These are phyloP conservation scores for Picus viridis DNA, from an alignment of 2,797 vertebrate species.

Conservation along the genomic window DNA sequence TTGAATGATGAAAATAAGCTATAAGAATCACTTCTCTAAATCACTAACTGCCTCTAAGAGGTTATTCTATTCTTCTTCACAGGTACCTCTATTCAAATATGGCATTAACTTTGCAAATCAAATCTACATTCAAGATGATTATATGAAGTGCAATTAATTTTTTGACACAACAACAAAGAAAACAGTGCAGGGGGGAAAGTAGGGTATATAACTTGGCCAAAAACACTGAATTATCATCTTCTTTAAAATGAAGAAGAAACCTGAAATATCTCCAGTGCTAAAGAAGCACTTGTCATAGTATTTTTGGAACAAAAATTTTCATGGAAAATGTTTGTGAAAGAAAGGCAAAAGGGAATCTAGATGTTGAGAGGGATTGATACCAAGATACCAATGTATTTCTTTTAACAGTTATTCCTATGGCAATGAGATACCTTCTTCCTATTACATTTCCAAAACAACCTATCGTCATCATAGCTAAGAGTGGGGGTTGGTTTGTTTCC, in stretches of 20 bases:
- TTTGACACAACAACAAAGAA: conserved; percentile 18
- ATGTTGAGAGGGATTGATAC: not conserved
- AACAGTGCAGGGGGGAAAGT: not conserved
- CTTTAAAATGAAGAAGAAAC: not conserved
- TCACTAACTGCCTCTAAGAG: not conserved
- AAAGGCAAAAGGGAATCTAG: not conserved
- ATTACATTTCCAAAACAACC: not conserved
- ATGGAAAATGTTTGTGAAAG: not conserved
- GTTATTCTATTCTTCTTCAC: not conserved
- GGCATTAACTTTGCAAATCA: not conserved
- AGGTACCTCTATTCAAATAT: not conserved
- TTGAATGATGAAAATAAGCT: not conserved
- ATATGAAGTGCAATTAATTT: conserved; percentile 25
- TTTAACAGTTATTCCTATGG: not conserved
- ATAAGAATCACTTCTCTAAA: conserved; percentile 29
- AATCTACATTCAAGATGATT: conserved; percentile 27
- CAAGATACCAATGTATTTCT: not conserved
- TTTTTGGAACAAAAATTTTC: not conserved
- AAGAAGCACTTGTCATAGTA: not conserved
- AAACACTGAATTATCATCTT: not conserved
- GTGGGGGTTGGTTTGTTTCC: rapidly evolving
- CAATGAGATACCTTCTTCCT: not conserved
- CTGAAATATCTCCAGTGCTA: not conserved
- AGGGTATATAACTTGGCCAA: not conserved
- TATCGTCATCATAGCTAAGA: not conserved